Evolutionary conservation across 2,888 invertebrate genomes (phyloP).

Genomic region (Diloba caeruleocephala): DNA sequence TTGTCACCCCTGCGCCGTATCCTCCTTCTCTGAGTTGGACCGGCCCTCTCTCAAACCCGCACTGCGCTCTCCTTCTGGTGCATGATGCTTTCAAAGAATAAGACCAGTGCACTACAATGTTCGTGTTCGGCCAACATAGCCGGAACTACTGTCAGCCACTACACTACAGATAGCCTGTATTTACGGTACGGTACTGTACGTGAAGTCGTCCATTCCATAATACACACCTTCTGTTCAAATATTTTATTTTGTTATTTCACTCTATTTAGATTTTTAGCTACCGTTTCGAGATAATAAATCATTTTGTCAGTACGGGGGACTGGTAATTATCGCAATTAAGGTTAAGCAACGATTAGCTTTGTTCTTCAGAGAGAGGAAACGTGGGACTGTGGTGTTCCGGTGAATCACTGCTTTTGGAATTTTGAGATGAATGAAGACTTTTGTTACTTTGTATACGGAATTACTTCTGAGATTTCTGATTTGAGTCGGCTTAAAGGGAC

Average conservation of each 20-base stretch:
- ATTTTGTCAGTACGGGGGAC: slow-evolving; percentile 74
- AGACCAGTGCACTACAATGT: too few species aligned
- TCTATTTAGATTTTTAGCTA: slow-evolving; percentile 59
- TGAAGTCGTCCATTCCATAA: too few species aligned
- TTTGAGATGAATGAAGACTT: slow-evolving; percentile 37
- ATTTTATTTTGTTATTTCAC: slow-evolving; percentile 26
- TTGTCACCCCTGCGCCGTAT: too few species aligned
- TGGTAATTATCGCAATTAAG: slow-evolving; percentile 86
- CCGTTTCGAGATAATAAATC: slow-evolving; percentile 77
- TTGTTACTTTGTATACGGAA: slow-evolving; percentile 46
- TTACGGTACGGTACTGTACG: too few species aligned
- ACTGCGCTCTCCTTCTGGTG: too few species aligned
- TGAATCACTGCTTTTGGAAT: slow-evolving; percentile 51
- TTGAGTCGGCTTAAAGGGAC: slow-evolving; percentile 36
- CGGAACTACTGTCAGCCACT: too few species aligned
- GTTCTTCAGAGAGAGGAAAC: slow-evolving; percentile 74
- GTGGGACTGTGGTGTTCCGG: slow-evolving; percentile 65
- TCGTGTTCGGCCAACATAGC: too few species aligned
- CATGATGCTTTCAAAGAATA: too few species aligned
- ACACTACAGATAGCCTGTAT: too few species aligned
- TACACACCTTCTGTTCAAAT: slow-evolving; percentile 12
- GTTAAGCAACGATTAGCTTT: slow-evolving; percentile 85
- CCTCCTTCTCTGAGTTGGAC: too few species aligned
- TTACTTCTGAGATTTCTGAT: slow-evolving; percentile 37
- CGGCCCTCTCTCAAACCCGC: too few species aligned